phyloP scores from a whole-genome alignment of 2,113 vertebrate genomes.

The Scolopax mira region DNA sequence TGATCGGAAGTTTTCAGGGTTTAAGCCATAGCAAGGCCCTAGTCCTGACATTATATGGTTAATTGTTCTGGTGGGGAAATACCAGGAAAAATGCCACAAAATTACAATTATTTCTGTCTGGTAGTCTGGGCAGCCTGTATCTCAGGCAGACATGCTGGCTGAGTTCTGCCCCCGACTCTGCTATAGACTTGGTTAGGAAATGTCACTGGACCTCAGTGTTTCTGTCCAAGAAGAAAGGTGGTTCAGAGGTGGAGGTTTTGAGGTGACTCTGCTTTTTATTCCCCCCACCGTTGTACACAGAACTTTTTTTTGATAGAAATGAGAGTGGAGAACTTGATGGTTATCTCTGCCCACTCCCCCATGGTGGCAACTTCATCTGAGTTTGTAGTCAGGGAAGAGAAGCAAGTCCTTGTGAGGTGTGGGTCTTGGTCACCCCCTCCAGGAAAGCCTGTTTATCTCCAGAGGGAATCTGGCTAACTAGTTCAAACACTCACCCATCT shows the following conservation, averaged over 20 bases:
- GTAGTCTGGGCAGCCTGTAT: background rate
- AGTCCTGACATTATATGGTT: background rate
- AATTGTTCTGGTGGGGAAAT: background rate
- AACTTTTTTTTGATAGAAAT: background rate
- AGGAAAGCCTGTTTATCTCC: background rate
- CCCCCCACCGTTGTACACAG: rapidly evolving
- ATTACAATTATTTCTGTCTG: background rate
- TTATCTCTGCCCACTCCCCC: rapidly evolving
- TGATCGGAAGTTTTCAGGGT: background rate
- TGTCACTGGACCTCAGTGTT: background rate
- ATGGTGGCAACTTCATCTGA: background rate
- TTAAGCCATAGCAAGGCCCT: background rate
- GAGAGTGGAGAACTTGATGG: background rate
- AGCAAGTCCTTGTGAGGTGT: background rate
- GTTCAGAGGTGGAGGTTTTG: background rate
- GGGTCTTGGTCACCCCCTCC: background rate
- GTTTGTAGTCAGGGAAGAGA: background rate
- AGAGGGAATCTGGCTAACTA: background rate
- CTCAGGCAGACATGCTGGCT: background rate
- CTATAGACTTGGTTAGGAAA: background rate
- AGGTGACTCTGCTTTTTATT: background rate
- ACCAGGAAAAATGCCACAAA: background rate
- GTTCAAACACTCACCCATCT: background rate
- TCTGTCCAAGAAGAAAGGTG: background rate
- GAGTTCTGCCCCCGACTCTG: background rate